Evolutionary conservation across 2,888 invertebrate species (phyloP).

Genomic region (Leptopilina myrica): DNA sequence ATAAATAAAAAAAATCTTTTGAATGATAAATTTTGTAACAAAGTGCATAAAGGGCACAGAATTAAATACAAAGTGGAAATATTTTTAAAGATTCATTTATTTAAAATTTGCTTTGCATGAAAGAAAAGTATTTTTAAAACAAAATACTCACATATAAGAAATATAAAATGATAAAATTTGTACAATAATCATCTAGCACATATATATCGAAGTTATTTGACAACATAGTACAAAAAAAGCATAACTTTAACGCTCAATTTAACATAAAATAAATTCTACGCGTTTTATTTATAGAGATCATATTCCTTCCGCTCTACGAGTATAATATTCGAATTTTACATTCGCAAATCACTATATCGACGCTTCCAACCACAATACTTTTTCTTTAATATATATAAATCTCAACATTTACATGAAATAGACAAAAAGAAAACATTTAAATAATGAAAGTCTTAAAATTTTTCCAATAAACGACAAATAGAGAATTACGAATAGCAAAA

Average conservation of each 20-base stretch:
- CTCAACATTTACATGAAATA: neutral
- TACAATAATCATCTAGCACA: slow-evolving; percentile 66
- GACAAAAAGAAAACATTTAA: slow-evolving; percentile 56
- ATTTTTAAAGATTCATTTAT: slow-evolving; percentile 38
- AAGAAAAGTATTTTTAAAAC: slow-evolving; percentile 75
- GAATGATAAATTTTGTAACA: too few species aligned
- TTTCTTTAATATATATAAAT: slow-evolving; percentile 5
- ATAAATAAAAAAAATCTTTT: too few species aligned
- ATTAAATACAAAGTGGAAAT: neutral
- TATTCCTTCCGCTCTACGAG: slow-evolving; percentile 54
- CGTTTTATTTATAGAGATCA: slow-evolving; percentile 69
- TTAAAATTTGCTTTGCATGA: slow-evolving; percentile 23
- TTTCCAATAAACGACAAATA: neutral
- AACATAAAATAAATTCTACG: slow-evolving; percentile 72
- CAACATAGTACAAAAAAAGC: slow-evolving; percentile 63
- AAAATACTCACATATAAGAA: slow-evolving; percentile 72
- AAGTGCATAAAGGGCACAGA: too few species aligned
- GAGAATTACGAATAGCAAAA: slow-evolving; percentile 26
- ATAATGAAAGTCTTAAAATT: slow-evolving; percentile 69
- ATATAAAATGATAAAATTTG: slow-evolving; percentile 70
- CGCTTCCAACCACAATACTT: slow-evolving; percentile 2
- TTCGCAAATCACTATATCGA: slow-evolving; percentile 23
- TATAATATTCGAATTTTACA: slow-evolving; percentile 46
- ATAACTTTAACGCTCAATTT: slow-evolving; percentile 55
- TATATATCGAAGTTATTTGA: slow-evolving; percentile 58